phyloP scores from a whole-genome alignment of 2,888 invertebrate genomes.

The Julus scandinavius region DNA sequence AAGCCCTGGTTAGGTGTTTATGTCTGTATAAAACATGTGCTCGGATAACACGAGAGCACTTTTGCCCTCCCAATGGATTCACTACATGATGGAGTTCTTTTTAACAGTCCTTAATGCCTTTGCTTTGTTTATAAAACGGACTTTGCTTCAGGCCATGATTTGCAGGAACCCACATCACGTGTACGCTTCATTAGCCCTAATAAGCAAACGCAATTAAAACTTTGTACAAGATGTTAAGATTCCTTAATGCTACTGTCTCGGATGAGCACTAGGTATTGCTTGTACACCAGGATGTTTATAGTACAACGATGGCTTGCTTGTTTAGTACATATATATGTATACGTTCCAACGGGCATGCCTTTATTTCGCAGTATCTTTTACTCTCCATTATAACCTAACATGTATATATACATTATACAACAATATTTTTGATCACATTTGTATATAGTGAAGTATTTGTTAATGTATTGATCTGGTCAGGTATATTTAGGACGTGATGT shows the following conservation, averaged over 20 bases:
- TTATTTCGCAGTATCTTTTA: too few species aligned
- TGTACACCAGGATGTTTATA: too few species aligned
- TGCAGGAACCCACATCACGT: constrained; percentile 23
- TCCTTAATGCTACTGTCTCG: neutral
- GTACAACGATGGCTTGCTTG: too few species aligned
- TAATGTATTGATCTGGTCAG: too few species aligned
- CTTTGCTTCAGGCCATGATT: neutral
- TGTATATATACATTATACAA: too few species aligned
- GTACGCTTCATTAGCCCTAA: constrained; percentile 11
- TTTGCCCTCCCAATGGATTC: constrained; percentile 32
- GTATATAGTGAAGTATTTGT: too few species aligned
- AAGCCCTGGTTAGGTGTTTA: constrained; percentile 22
- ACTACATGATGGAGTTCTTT: constrained; percentile 15
- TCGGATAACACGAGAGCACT: neutral
- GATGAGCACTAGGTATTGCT: neutral
- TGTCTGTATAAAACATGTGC: constrained; percentile 22
- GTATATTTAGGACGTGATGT: too few species aligned
- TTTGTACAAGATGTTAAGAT: constrained; percentile 6
- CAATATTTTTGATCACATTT: too few species aligned
- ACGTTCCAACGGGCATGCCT: too few species aligned
- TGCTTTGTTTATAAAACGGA: constrained; percentile 17
- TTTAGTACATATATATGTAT: too few species aligned
- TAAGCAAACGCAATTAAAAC: constrained; percentile 38
- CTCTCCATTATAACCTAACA: too few species aligned
- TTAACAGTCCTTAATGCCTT: constrained; percentile 29